These are phyloP conservation scores for Montipora sp. DNA, from an alignment of 64 coral and sea anemone species.

Conservation along the genomic window DNA sequence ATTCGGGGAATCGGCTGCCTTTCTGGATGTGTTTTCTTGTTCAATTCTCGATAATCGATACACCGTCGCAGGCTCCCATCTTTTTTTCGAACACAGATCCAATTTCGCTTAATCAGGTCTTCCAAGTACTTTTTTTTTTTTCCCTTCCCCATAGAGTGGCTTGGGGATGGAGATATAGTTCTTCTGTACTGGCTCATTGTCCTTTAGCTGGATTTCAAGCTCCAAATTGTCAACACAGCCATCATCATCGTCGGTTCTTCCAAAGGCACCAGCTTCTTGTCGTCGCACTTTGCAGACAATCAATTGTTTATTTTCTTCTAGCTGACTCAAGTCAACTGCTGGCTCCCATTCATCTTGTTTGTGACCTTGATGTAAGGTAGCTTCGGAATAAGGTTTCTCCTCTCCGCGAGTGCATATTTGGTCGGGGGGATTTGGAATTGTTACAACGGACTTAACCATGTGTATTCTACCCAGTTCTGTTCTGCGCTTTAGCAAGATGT, in stretches of 20 bases:
- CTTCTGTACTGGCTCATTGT: slow-evolving; percentile 47
- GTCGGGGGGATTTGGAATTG: neutral
- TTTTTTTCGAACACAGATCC: too few relatives aligned
- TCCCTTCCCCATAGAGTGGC: slow-evolving; percentile 24
- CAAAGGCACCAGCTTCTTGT: slow-evolving; percentile 60
- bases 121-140: too few relatives aligned
- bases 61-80: too few relatives aligned
- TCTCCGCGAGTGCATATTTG: neutral
- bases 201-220: slow-evolving; percentile 56
- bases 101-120: too few relatives aligned
- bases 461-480: slow-evolving; percentile 47
- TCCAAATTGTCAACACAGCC: slow-evolving; percentile 50
- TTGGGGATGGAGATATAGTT: slow-evolving; percentile 51
- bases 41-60: too few relatives aligned
- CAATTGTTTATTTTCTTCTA: slow-evolving; percentile 11
- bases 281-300: slow-evolving; percentile 51
- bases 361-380: neutral
- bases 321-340: slow-evolving; percentile 30
- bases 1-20: too few relatives aligned
- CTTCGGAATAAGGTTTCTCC: neutral
- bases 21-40: too few relatives aligned
- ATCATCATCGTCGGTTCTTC: slow-evolving; percentile 22
- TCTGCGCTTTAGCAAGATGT: slow-evolving; percentile 34
- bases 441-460: slow-evolving; percentile 35
- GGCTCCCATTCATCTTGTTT: neutral